Percentiles rank a stretch among this genome's conserved stretches.
phyloP scores from a whole-genome alignment of 2,113 vertebrate genomes.

The Brachirus orientalis region DNA sequence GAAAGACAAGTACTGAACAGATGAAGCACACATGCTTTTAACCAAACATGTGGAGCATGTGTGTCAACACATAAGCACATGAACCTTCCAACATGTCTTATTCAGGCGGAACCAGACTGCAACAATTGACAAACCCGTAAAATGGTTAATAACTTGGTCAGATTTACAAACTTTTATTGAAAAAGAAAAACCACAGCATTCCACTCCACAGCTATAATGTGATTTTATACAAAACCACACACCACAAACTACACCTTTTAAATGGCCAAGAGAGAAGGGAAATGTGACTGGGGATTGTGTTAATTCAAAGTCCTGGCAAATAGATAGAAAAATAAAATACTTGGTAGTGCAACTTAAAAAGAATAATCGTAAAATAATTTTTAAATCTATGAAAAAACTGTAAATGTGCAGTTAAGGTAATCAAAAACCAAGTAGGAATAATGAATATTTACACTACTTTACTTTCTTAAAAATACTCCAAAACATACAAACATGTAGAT shows the following conservation, averaged over 20 bases:
- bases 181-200: background rate
- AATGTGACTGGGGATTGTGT: too few species aligned
- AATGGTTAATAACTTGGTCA: background rate
- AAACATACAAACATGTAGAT: background rate
- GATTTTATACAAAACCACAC: background rate
- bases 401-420: background rate
- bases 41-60: constrained; percentile 19
- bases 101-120: background rate
- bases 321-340: too few species aligned
- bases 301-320: too few species aligned
- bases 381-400: background rate
- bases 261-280: too few species aligned
- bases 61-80: constrained; percentile 6
- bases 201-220: background rate
- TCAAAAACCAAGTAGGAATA: background rate
- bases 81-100: constrained; percentile 1
- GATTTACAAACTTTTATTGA: background rate
- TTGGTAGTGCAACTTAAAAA: too few species aligned
- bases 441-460: background rate
- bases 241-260: background rate
- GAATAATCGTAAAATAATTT: background rate
- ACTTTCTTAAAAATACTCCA: background rate
- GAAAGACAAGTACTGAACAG: constrained; percentile 11
- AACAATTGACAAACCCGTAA: background rate
- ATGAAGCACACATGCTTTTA: constrained; percentile 6